Evolutionary conservation across 2,888 invertebrate species (phyloP).

Genomic region (Ochlodes sylvanus): DNA sequence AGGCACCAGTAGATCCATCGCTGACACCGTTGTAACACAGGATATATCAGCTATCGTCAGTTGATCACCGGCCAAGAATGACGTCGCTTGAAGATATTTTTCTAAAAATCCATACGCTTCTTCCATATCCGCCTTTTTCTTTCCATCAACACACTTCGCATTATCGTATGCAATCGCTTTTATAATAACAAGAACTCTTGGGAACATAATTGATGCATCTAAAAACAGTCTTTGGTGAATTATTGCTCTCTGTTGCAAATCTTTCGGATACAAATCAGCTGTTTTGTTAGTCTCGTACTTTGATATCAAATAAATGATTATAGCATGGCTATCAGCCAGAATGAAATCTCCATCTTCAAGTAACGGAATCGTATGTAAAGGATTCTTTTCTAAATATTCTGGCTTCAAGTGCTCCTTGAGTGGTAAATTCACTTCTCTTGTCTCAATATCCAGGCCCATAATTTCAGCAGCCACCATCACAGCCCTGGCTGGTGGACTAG

Average conservation of each 20-base stretch:
- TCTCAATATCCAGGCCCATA: slow-evolving; percentile 51
- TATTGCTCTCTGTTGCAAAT: slow-evolving; percentile 50
- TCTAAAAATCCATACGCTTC: slow-evolving; percentile 56
- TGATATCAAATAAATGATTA: slow-evolving; percentile 57
- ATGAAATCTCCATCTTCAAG: slow-evolving; percentile 59
- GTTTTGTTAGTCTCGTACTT: slow-evolving; percentile 58
- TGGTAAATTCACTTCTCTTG: slow-evolving; percentile 46
- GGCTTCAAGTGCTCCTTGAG: slow-evolving; percentile 49
- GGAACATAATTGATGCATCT: slow-evolving; percentile 52
- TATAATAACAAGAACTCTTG: slow-evolving; percentile 43
- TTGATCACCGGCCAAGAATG: slow-evolving; percentile 51
- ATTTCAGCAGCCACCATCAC: slow-evolving; percentile 54
- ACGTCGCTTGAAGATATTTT: slow-evolving; percentile 52
- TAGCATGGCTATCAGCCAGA: slow-evolving; percentile 59
- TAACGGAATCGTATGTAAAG: slow-evolving; percentile 55
- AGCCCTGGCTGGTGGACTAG: slow-evolving; percentile 54
- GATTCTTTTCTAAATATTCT: slow-evolving; percentile 57
- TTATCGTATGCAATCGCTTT: slow-evolving; percentile 41
- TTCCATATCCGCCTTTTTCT: slow-evolving; percentile 46
- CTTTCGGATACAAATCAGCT: slow-evolving; percentile 54
- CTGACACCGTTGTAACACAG: slow-evolving; percentile 51
- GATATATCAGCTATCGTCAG: slow-evolving; percentile 60
- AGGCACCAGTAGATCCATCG: slow-evolving; percentile 50
- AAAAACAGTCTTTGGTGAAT: slow-evolving; percentile 56
- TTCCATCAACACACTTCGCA: slow-evolving; percentile 40